Evolutionary conservation across 2,888 invertebrate species (phyloP).

Genomic region (Spilosoma lubricipeda): DNA sequence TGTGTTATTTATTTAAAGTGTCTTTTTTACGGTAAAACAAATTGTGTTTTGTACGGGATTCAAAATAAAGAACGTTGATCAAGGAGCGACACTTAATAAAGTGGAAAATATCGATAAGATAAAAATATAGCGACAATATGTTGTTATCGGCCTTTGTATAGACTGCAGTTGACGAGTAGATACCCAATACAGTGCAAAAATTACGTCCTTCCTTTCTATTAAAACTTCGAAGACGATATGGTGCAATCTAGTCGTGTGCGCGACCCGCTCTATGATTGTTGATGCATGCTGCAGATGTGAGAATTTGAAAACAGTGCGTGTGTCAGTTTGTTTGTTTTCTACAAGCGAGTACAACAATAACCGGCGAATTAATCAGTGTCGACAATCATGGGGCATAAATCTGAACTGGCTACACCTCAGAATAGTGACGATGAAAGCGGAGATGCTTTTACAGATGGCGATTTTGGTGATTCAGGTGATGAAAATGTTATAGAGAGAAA

Average conservation of each 20-base stretch:
- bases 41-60: conserved; percentile 33
- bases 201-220: conserved; percentile 73
- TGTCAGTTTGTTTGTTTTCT: conserved; percentile 62
- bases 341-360: conserved; percentile 61
- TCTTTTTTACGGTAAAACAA: conserved; percentile 43
- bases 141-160: conserved; percentile 64
- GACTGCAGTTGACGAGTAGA: conserved; percentile 61
- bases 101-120: conserved; percentile 81
- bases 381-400: conserved; percentile 71
- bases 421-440: conserved; percentile 80
- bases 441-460: conserved; percentile 80
- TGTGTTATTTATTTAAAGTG: conserved; percentile 28
- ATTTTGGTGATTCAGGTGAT: conserved; percentile 79
- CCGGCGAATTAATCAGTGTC: conserved; percentile 50
- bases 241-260: conserved; percentile 54
- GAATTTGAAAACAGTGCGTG: conserved; percentile 67
- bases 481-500: conserved; percentile 65
- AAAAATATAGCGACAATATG: conserved; percentile 62
- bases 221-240: conserved; percentile 53
- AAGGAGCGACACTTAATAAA: conserved; percentile 64
- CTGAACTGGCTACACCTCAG: conserved; percentile 72
- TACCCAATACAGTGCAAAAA: conserved; percentile 58
- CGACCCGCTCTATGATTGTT: conserved; percentile 55
- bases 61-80: conserved; percentile 69
- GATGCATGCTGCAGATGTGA: conserved; percentile 60